phyloP scores from a whole-genome alignment of 2,888 invertebrate species.

The Drosophila macrothrix region DNA sequence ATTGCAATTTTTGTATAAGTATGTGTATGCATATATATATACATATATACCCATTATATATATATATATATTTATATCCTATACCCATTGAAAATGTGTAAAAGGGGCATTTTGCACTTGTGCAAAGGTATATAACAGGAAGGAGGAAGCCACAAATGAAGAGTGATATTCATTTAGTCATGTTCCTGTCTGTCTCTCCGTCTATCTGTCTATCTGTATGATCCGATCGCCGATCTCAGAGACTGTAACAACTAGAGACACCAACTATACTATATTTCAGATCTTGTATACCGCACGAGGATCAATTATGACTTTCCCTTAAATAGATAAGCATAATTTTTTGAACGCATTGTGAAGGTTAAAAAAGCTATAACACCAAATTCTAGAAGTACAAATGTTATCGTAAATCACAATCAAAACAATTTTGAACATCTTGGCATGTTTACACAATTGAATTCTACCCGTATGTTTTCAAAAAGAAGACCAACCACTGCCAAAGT shows the following conservation, averaged over 20 bases:
- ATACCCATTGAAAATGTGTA: background rate
- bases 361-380: background rate
- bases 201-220: background rate
- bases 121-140: too few species aligned
- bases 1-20: constrained; percentile 50
- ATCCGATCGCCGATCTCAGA: background rate
- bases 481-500: background rate
- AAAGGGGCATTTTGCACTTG: background rate
- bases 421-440: background rate
- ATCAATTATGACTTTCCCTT: background rate
- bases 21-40: background rate
- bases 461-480: background rate
- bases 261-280: background rate
- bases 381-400: background rate
- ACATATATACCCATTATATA: background rate
- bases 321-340: background rate
- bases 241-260: background rate
- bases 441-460: background rate
- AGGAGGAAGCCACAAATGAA: background rate
- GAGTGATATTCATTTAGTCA: background rate
- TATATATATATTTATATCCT: background rate
- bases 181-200: background rate
- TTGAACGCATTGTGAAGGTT: background rate
- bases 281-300: background rate
- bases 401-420: background rate